Evolutionary conservation across 2,888 invertebrate species (phyloP).

Genomic region (Campoplex capitator): DNA sequence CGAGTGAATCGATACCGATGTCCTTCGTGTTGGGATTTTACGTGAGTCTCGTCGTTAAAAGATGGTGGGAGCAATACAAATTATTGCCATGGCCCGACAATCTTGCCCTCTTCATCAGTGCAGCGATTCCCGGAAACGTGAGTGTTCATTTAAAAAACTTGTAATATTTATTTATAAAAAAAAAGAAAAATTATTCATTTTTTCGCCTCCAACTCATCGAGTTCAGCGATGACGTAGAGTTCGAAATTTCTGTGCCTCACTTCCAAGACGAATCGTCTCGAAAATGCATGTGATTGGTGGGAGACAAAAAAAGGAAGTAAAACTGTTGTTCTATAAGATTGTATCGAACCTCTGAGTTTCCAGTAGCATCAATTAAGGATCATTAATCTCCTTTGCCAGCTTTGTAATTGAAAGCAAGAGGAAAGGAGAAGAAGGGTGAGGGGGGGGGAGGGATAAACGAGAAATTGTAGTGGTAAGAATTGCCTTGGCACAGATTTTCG

Average conservation of each 20-base stretch:
- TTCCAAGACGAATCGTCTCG: not conserved
- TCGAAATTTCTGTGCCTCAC: not conserved
- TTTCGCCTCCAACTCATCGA: not conserved
- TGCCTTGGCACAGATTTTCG: slow-evolving; percentile 68
- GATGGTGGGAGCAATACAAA: slow-evolving; percentile 98
- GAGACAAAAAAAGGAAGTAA: slow-evolving; percentile 1
- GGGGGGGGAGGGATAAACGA: not conserved
- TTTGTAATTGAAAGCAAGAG: slow-evolving; percentile 8
- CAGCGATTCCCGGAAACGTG: slow-evolving; percentile 95
- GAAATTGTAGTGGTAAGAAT: slow-evolving; percentile 38
- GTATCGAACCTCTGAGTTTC: slow-evolving; percentile 9
- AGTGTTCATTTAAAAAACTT: slow-evolving; percentile 84
- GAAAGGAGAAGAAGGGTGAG: not conserved
- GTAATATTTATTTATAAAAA: not conserved
- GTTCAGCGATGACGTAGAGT: not conserved
- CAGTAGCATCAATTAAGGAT: slow-evolving; percentile 28
- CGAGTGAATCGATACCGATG: slow-evolving; percentile 96
- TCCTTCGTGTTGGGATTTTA: slow-evolving; percentile 98
- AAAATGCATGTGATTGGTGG: not conserved
- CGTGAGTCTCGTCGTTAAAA: slow-evolving; percentile 95
- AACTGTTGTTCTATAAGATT: not conserved
- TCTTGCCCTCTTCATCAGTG: slow-evolving; percentile 95
- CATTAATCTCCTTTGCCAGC: slow-evolving; percentile 53
- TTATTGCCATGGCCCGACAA: slow-evolving; percentile 97
- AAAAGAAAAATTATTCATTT: not conserved